Evolutionary conservation across 2,888 invertebrate species (phyloP).

Genomic region (Hirtodrosophila histrioides): DNA sequence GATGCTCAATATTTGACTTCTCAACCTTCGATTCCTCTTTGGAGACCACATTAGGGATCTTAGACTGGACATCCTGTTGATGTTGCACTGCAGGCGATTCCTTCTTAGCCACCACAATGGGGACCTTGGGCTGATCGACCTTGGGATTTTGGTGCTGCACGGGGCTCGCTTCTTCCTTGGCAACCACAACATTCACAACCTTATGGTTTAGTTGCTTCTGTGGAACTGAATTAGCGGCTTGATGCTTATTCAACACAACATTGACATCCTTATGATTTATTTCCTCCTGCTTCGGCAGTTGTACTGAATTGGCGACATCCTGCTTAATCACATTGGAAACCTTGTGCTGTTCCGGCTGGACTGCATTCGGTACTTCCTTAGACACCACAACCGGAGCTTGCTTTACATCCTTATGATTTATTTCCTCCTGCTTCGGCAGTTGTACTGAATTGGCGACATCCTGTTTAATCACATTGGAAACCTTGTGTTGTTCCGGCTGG

Average conservation of each 20-base stretch:
- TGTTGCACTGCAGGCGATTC: background rate
- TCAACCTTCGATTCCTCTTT: background rate
- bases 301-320: too few relatives aligned
- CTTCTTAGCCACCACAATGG: background rate
- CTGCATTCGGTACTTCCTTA: background rate
- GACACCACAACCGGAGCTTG: too few relatives aligned
- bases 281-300: too few relatives aligned
- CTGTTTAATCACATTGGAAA: background rate
- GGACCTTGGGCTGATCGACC: background rate
- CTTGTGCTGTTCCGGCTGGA: background rate
- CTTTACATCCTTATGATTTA: too few relatives aligned
- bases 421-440: too few relatives aligned
- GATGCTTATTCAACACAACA: too few relatives aligned
- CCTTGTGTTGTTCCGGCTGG: background rate
- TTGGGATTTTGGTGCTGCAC: background rate
- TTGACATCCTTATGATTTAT: too few relatives aligned
- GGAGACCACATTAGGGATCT: background rate
- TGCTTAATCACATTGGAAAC: background rate
- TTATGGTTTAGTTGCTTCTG: background rate
- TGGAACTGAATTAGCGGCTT: background rate
- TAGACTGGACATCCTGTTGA: background rate
- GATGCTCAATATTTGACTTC: background rate
- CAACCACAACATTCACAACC: constrained; percentile 1
- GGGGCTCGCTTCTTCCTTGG: background rate
- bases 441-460: too few relatives aligned